These are phyloP conservation scores for Cyprinodon tularosa DNA, from an alignment of 2,113 vertebrate genomes.

Conservation along the genomic window DNA sequence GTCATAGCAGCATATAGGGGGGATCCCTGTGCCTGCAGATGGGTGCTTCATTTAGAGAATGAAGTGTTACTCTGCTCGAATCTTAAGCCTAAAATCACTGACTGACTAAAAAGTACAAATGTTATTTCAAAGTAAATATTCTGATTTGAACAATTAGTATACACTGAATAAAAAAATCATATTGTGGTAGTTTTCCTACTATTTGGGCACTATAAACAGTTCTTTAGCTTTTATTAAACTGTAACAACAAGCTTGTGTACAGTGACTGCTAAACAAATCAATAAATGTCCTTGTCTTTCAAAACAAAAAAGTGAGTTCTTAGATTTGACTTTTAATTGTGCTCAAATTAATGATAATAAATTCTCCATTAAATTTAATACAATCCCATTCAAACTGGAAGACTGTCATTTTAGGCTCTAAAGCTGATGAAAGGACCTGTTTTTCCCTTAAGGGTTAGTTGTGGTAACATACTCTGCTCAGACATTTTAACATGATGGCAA, in stretches of 20 bases:
- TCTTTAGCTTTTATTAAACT: background rate
- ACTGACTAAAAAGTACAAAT: background rate
- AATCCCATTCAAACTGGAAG: background rate
- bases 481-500: background rate
- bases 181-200: too few species aligned
- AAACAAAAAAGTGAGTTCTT: background rate
- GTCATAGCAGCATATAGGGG: too few species aligned
- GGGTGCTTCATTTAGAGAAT: too few species aligned
- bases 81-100: too few species aligned
- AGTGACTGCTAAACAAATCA: background rate
- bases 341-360: background rate
- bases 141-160: background rate
- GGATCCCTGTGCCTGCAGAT: too few species aligned
- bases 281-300: background rate
- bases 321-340: background rate
- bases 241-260: too few species aligned
- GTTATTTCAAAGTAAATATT: background rate
- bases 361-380: background rate
- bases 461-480: background rate
- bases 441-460: background rate
- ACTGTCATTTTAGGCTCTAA: background rate
- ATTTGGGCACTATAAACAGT: too few species aligned
- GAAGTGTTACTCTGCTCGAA: too few species aligned
- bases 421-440: background rate
- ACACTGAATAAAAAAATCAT: too few species aligned